A percentile compares a stretch with the other conserved stretches of the same genome.
phyloP scores from a whole-genome alignment of 30 jellyfish, hydroid and myxozoan genomes.

The Hydractinia echinata region DNA sequence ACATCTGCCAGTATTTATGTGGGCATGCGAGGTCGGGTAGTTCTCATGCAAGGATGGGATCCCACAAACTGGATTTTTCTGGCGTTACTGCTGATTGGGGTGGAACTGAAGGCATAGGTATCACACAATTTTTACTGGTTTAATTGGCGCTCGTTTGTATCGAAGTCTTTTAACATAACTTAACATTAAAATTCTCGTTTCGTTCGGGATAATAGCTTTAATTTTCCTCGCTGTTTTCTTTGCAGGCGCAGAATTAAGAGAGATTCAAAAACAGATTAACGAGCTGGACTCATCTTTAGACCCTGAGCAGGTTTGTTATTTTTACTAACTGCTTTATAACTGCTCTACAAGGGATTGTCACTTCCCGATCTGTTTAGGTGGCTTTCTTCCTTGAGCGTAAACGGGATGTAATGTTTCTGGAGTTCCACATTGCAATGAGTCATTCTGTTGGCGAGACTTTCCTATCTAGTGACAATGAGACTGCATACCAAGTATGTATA shows the following conservation, averaged over 20 bases:
- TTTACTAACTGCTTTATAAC: background rate
- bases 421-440: constrained; percentile 59
- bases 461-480: constrained; percentile 57
- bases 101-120: constrained; percentile 90
- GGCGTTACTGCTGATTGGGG: constrained; percentile 94
- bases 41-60: constrained; percentile 82
- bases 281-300: constrained; percentile 47
- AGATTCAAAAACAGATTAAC: constrained; percentile 65
- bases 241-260: constrained; percentile 82
- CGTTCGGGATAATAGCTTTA: background rate
- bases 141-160: too few relatives aligned
- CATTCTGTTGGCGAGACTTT: constrained; percentile 53
- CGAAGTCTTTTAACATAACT: too few relatives aligned
- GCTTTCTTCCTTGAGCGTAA: constrained; percentile 51
- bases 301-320: constrained; percentile 46
- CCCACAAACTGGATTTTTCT: constrained; percentile 59
- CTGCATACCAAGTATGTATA: constrained; percentile 61
- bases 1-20: constrained; percentile 77
- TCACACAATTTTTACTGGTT: background rate
- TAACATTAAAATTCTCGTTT: background rate
- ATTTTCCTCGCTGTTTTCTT: background rate
- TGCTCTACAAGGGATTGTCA: background rate
- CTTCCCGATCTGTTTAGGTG: constrained; percentile 26
- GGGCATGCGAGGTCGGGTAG: constrained; percentile 86
- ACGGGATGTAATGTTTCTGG: constrained; percentile 69